A percentile compares a stretch with the other conserved stretches of the same genome.
These are phyloP conservation scores for Fukomys damarensis DNA, from an alignment of 2,113 vertebrate genomes.

Conservation along the genomic window DNA sequence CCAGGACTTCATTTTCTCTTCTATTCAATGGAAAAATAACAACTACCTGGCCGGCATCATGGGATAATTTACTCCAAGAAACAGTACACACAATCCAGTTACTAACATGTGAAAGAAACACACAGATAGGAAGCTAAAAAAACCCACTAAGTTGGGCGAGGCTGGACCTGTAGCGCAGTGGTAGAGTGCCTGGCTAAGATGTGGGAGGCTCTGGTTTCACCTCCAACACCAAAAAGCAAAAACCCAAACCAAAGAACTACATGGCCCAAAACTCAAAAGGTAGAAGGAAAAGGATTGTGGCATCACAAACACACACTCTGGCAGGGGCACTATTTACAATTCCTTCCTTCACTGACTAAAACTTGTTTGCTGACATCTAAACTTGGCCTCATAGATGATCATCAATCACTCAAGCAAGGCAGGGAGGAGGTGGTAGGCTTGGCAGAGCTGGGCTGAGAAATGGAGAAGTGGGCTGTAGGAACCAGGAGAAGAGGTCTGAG, in stretches of 20 bases:
- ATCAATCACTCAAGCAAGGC: neutral
- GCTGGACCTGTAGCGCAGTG: neutral
- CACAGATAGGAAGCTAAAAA: neutral
- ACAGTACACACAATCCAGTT: neutral
- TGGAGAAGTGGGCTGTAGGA: neutral
- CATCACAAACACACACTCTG: neutral
- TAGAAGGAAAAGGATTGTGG: neutral
- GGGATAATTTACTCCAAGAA: neutral
- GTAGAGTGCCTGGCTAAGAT: neutral
- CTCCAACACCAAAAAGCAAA: neutral
- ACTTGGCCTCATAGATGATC: neutral
- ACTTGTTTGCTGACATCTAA: neutral
- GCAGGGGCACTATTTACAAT: neutral
- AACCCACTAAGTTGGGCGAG: neutral
- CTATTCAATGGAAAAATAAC: neutral
- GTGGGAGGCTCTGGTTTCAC: neutral
- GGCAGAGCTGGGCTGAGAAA: neutral
- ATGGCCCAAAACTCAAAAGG: neutral
- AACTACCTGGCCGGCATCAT: neutral
- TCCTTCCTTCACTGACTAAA: neutral
- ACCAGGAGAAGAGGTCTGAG: neutral
- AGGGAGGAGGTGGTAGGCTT: neutral
- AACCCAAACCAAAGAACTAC: neutral
- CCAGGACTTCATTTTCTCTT: neutral
- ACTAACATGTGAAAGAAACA: neutral